A percentile compares a stretch with the other conserved stretches of the same genome.
These are phyloP conservation scores for Octopus sinensis DNA, from an alignment of 1,140 invertebrate genomes.

Conservation along the genomic window DNA sequence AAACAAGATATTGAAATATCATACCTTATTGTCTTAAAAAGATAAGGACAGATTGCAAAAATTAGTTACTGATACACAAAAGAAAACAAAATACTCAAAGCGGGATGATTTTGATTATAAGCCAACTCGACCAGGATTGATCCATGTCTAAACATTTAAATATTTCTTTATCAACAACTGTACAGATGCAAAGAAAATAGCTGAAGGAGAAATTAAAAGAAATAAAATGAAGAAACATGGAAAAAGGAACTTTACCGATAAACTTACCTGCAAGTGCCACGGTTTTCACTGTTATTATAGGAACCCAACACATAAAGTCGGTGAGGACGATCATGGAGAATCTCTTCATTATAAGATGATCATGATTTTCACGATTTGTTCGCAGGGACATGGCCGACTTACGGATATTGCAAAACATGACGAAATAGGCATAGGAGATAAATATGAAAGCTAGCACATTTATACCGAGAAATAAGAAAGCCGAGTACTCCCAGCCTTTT, in stretches of 20 bases:
- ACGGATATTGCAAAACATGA: conserved; percentile 67
- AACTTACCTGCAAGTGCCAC: conserved; percentile 31
- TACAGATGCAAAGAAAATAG: conserved; percentile 54
- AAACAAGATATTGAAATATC: too few species aligned
- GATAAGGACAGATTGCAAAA: too few species aligned
- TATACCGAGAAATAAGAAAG: conserved; percentile 53
- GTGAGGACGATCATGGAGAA: conserved; percentile 54
- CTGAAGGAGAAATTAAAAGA: neutral
- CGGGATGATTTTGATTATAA: too few species aligned
- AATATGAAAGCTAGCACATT: conserved; percentile 58
- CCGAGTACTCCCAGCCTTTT: conserved; percentile 55
- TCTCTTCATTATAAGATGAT: conserved; percentile 49
- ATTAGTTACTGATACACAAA: too few species aligned
- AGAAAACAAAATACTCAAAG: too few species aligned
- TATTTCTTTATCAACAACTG: too few species aligned
- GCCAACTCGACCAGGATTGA: too few species aligned
- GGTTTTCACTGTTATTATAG: conserved; percentile 44
- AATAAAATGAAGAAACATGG: neutral
- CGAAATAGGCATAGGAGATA: conserved; percentile 53
- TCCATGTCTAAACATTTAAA: too few species aligned
- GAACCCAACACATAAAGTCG: conserved; percentile 55
- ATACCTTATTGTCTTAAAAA: too few species aligned
- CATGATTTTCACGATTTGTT: conserved; percentile 63
- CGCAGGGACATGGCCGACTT: conserved; percentile 64
- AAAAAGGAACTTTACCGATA: neutral